These are phyloP conservation scores for Phyllotreta cruciferae DNA, from an alignment of 2,888 invertebrate genomes.

Conservation along the genomic window DNA sequence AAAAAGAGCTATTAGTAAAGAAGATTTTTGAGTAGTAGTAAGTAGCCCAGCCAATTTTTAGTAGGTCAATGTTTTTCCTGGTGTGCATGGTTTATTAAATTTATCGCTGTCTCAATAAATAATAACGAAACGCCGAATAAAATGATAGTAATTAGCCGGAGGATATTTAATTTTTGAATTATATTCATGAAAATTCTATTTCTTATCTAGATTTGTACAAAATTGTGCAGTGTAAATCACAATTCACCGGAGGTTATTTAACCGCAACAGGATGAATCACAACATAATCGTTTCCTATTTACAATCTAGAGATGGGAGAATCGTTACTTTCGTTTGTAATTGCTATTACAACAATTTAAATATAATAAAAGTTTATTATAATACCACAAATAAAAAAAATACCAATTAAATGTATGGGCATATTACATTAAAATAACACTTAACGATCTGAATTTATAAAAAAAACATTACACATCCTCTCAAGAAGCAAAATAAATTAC, in stretches of 20 bases:
- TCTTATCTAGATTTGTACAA: constrained; percentile 16
- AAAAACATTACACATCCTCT: constrained; percentile 3
- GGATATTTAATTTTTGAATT: constrained; percentile 9
- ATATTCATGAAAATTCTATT: constrained; percentile 1
- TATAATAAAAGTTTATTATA: too few species aligned
- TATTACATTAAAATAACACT: neutral
- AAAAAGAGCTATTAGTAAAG: too few species aligned
- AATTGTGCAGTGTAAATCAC: constrained; percentile 10
- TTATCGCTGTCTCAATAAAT: too few species aligned
- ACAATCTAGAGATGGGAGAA: too few species aligned
- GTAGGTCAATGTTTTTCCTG: too few species aligned
- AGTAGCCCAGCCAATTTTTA: too few species aligned
- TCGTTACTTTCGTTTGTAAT: too few species aligned
- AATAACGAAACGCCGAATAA: constrained; percentile 8
- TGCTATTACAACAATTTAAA: too few species aligned
- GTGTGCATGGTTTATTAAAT: too few species aligned
- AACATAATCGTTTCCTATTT: too few species aligned
- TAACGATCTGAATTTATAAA: neutral
- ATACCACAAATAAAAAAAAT: too few species aligned
- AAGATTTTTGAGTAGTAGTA: too few species aligned
- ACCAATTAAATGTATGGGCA: neutral
- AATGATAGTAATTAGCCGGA: neutral
- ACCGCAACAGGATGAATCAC: neutral
- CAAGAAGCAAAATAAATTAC: neutral
- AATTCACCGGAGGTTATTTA: constrained; percentile 8